Conservation (phyloP, 2,113 vertebrate species). For the Pteruthius melanotis region DNA sequence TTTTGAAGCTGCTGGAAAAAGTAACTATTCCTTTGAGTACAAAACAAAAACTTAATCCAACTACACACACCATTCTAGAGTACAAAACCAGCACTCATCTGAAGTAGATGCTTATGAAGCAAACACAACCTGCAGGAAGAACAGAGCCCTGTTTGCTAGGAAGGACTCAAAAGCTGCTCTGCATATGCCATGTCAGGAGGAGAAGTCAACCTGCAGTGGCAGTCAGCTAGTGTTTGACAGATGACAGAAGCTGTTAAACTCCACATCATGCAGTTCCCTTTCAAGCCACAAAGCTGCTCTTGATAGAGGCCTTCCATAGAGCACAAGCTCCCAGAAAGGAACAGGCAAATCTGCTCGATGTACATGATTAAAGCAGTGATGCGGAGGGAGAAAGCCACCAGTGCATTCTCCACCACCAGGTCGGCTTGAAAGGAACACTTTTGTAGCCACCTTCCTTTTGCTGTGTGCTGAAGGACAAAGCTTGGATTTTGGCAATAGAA, state of each 20-base stretch:
- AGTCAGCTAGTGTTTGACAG: background rate
- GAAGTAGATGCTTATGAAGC: background rate
- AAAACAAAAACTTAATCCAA: background rate
- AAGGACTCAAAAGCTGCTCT: background rate
- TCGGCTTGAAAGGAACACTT: background rate
- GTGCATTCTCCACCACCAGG: background rate
- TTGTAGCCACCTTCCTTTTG: background rate
- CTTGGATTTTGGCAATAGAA: background rate
- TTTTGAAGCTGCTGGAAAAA: background rate
- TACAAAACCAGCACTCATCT: background rate
- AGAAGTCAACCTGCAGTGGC: background rate
- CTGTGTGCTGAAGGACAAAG: background rate
- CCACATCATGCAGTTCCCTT: accelerated
- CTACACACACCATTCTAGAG: background rate
- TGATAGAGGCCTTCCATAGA: background rate
- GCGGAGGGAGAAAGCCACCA: background rate
- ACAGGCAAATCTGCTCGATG: background rate
- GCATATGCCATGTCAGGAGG: accelerated
- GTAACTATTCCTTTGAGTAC: background rate
- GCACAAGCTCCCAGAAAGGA: background rate
- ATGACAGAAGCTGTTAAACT: background rate
- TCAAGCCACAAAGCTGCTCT: background rate
- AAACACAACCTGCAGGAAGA: background rate
- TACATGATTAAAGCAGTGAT: background rate
- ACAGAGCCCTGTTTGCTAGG: background rate